Base-by-base conservation (phyloP, 2,888 invertebrate species). In the Bursaphelenchus okinawaensis region DNA sequence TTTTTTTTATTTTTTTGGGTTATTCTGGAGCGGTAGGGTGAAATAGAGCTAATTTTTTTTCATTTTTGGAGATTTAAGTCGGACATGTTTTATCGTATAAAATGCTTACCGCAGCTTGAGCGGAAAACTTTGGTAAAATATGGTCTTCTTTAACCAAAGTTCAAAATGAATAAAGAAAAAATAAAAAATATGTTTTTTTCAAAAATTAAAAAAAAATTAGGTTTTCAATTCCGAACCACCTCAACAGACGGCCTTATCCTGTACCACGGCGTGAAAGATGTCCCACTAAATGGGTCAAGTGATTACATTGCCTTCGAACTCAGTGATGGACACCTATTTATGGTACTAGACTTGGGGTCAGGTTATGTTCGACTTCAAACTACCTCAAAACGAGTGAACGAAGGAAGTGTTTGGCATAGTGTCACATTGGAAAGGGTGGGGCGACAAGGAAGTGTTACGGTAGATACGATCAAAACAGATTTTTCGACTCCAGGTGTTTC, bases 271-370 rank as follows among this genome's bases (percentile, higher is more conserved):
- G 68, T 72, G 20, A 20, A 57, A 22, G 57, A 62, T 22, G 59
- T 69, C 7, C 50, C 40, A 3, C 62, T 74, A 52, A 71, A 72
- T 8, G 70, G 72, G 12, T 86, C 91, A 90, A 88, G 90, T 59
- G 93, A 95, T 83, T 88, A 93, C 61, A 91, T 96, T 82, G 93
- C 93, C 1, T 89, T 96, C 74, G 96, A 96, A 84, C 87, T 96
- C 75, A 87, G 94, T 72, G 92, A 91, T 74, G 93, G 95, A 0
- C 91, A 93, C 83, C 89, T 96, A 70, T 93, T 91, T 85, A 88
- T 94, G 23, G 88, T 93, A 22, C 77, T 93, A 79, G 92, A 94
- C 83, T 87, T 95, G 55, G 95, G 95, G 0, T 91, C 92, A 3
- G 94, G 94, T 0, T 89, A 91, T 0, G 88, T 91, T 4, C 89